Evolutionary conservation across 2,113 vertebrate genomes (phyloP).

Genomic region (Actenoides lindsayi): DNA sequence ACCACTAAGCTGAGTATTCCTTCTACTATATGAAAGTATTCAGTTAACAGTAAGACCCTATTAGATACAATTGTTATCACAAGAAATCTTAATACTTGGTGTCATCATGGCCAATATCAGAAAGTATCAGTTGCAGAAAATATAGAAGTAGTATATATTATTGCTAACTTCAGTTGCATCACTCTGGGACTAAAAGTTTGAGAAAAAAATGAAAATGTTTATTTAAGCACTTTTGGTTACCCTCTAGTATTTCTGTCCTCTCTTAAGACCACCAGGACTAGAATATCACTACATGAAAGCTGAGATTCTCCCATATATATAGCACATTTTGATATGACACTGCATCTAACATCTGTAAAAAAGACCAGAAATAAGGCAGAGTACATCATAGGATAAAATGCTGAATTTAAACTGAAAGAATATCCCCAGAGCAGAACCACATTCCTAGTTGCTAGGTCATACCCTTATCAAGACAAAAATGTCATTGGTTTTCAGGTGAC

Average conservation of each 20-base stretch:
- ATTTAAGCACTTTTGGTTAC: not conserved
- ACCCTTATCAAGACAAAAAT: not conserved
- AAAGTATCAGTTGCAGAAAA: not conserved
- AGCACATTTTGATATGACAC: not conserved
- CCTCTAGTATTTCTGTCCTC: not conserved
- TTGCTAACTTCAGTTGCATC: not conserved
- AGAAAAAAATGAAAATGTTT: accelerated
- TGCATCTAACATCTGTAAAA: not conserved
- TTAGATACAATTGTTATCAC: not conserved
- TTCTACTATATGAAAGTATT: not conserved
- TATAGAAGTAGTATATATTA: not conserved
- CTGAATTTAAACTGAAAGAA: not conserved
- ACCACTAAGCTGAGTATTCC: not conserved
- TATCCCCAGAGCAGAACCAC: not conserved
- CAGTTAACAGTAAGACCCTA: not conserved
- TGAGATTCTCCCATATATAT: not conserved
- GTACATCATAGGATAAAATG: not conserved
- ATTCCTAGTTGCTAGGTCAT: not conserved
- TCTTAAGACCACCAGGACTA: not conserved
- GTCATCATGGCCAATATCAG: not conserved
- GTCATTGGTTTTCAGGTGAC: not conserved
- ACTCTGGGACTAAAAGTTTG: not conserved
- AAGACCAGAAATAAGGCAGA: not conserved
- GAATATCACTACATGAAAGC: not conserved
- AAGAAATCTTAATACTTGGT: not conserved